phyloP scores from a whole-genome alignment of 2,113 vertebrate species.

The Gavia stellata region DNA sequence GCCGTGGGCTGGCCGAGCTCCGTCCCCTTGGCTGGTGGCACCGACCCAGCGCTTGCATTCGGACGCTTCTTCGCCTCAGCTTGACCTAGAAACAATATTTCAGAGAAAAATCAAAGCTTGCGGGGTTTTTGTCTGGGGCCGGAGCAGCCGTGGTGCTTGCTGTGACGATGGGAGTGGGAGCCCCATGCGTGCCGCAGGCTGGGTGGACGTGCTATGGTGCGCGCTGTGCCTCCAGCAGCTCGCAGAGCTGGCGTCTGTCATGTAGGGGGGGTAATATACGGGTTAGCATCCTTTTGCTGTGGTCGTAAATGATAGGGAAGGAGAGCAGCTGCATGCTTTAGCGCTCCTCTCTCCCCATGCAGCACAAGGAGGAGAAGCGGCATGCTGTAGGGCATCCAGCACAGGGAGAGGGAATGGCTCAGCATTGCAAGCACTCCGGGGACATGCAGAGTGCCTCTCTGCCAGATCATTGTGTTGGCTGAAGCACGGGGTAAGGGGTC shows the following conservation, averaged over 20 bases:
- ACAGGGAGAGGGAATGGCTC: neutral
- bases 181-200: rapidly evolving
- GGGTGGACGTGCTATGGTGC: neutral
- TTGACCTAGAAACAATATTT: slow-evolving; percentile 37
- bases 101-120: slow-evolving; percentile 40
- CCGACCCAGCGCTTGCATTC: neutral
- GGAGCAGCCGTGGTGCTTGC: rapidly evolving
- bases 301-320: neutral
- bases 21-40: neutral
- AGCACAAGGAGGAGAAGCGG: neutral
- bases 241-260: neutral
- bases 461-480: neutral
- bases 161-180: rapidly evolving
- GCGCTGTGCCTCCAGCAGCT: neutral
- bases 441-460: neutral
- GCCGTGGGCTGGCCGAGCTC: neutral
- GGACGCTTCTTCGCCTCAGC: neutral
- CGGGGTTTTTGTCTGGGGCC: neutral
- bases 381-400: neutral
- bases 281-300: neutral
- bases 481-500: neutral
- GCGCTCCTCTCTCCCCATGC: neutral
- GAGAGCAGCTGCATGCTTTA: neutral
- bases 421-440: neutral
- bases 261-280: neutral